Evolutionary conservation across 2,797 vertebrate genomes (phyloP), one percentile per base, ranked within the genome.

Genomic region (Sorex maritimensis): DNA sequence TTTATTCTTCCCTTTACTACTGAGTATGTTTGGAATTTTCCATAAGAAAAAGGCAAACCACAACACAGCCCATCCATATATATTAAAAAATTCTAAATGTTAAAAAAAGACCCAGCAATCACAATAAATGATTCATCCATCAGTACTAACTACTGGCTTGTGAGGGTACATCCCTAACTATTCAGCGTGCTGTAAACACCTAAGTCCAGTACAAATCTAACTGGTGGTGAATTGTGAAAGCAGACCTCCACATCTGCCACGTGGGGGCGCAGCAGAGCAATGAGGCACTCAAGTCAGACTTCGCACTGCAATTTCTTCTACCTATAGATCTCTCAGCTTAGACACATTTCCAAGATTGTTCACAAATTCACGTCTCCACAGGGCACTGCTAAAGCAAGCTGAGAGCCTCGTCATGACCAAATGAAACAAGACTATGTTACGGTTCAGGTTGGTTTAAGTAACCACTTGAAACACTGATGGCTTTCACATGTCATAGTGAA

Each of bases 1-100:
- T 79, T 63, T 63, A 72, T 34, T 72, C 78, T 93, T 69, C 14
- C 49, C 67, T 55, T 67, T 38, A 83, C 44, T 89, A 93, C 78
- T 55, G 44, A 75, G 73, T 46, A 44, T 82, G 74, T 92, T 63
- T 88, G 88, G 68, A 96, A 95, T 92, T 96, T 95, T 95, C 92
- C 90, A 49, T 71, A 74, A 86, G 68, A 90, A 82, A 93, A 92
- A 68, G 69, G 88, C 69, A 61, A 67, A 93, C 55, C n/a, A 78
- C 44, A 71, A 86, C 58, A n/a, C 17, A 30, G 81, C 58, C 73
- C 1, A 10, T 73, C 52, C 74, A 81, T 34, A 88, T 19, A 58
- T 38, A 92, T 28, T 69, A 86, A 75, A 14, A 84, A 86, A 83
- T 83, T 49, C 28, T 72, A 83, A 30, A 94, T 89, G n/a, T 52